Evolutionary conservation across 2,888 invertebrate species (phyloP).

Genomic region (Cephus rjabovi): DNA sequence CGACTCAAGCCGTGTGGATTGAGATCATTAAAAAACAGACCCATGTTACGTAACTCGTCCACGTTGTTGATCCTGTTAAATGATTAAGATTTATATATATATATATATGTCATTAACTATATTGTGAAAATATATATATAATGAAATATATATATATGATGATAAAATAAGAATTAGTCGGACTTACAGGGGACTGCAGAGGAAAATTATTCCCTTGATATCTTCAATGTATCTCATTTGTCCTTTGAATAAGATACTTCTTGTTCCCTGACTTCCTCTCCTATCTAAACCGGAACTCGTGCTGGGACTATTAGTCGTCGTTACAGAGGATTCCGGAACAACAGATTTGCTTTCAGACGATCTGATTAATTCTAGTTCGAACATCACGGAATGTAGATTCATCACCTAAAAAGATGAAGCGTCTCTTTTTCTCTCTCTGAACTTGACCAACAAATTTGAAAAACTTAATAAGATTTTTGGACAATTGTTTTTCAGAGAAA

Average conservation of each 20-base stretch:
- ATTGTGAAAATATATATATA: background rate
- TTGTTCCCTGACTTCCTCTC: conserved; percentile 75
- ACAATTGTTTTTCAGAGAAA: background rate
- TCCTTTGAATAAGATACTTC: conserved; percentile 84
- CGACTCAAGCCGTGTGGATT: conserved; percentile 87
- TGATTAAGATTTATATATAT: background rate
- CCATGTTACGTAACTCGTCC: conserved; percentile 84
- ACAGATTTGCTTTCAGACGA: conserved; percentile 63
- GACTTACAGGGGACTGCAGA: conserved; percentile 89
- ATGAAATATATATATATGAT: background rate
- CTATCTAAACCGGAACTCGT: conserved; percentile 65
- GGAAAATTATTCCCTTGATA: conserved; percentile 83
- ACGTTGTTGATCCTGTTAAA: conserved; percentile 81
- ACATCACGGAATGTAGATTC: conserved; percentile 84
- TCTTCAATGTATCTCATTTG: conserved; percentile 87
- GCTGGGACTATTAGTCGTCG: conserved; percentile 31
- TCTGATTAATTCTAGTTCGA: conserved; percentile 84
- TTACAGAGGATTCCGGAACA: conserved; percentile 22
- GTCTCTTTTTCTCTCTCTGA: background rate
- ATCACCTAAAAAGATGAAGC: conserved; percentile 70
- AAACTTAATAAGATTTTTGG: background rate
- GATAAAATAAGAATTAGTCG: background rate
- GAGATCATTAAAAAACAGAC: conserved; percentile 84
- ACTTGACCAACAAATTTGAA: background rate
- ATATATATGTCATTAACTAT: background rate